These are phyloP conservation scores for Eremophila alpestris DNA, from an alignment of 2,797 vertebrate genomes.

Conservation along the genomic window DNA sequence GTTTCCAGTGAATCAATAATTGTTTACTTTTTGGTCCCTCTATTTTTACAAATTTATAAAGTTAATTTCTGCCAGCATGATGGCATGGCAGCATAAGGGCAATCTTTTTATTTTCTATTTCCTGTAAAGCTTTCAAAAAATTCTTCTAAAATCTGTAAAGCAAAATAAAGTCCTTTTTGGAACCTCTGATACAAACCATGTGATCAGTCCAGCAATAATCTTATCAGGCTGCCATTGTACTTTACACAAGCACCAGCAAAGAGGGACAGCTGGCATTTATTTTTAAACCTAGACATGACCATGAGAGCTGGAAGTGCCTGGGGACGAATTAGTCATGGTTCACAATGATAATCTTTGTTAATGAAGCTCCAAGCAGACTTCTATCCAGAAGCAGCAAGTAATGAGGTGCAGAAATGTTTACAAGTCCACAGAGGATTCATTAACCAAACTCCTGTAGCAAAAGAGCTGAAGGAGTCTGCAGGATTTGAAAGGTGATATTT, in stretches of 20 bases:
- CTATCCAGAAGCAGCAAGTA: background rate
- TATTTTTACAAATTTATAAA: background rate
- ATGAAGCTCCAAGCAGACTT: conserved; percentile 15
- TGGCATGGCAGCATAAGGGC: background rate
- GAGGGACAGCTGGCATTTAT: conserved; percentile 54
- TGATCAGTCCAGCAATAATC: conserved; percentile 14
- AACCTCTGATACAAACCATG: background rate
- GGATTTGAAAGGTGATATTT: background rate
- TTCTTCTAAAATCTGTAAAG: background rate
- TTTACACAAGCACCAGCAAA: background rate
- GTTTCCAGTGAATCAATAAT: background rate
- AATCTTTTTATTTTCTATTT: background rate
- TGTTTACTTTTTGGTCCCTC: background rate
- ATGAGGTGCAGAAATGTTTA: conserved; percentile 33
- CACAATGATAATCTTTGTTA: conserved; percentile 54
- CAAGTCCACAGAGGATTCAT: background rate
- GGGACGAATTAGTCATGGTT: conserved; percentile 47
- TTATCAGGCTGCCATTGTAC: conserved; percentile 19
- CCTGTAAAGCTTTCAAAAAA: background rate
- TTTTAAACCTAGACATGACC: conserved; percentile 56
- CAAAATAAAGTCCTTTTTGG: background rate
- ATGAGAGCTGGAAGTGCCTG: conserved; percentile 22
- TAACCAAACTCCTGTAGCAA: background rate
- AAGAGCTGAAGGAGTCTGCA: background rate
- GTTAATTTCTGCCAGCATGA: background rate